Evolutionary conservation across 2,797 vertebrate species (phyloP), one percentile per base, ranked within the genome.

Genomic region (Coregonus ussuriensis): DNA sequence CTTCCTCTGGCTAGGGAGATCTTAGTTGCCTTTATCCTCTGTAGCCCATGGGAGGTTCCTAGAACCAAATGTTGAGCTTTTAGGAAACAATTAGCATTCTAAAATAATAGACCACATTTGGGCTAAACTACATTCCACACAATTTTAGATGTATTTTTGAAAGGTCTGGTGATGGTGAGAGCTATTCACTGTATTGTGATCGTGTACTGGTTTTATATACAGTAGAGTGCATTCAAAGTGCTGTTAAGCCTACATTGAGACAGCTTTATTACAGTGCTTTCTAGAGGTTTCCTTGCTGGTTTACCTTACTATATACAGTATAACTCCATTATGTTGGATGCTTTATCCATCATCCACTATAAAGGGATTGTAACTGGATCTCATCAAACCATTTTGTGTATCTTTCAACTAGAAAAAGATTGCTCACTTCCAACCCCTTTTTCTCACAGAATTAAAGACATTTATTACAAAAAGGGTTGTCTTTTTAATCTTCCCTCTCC

Each of bases 231-330:
- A 81, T 88, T 81, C 67, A 75, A 84, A 84, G 85, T 89, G 90
- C 90, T 91, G 91, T 90, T 87, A 90, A 90, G 84, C 86, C 65
- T 77, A 84, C 85, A 83, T 80, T 3, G 84, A 83, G 59, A 6
- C 59, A 63, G 81, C 83, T 90, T 91, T 13, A 47, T 91, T 91
- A 88, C 89, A 89, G 90, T 86, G 90, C 88, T 89, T 70, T 70
- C 9, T 16, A 85, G 83, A 79, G 83, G 84, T 66, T 82, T 88
- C 77, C 54, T 83, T 82, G 80, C 81, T 76, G 37, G 52, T 80
- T 77, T 81, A 72, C 82, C 78, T 68, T 16, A 35, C 65, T 7
- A 67, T 37, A 37, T 35, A 35, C 11, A 67, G 0, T 80, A 74
- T 71, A 81, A 86, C 83, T 86, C 79, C 76, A 66, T 53, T 87